Evolutionary conservation across 2,888 invertebrate genomes (phyloP).

Genomic region (Seladonia tumulorum): DNA sequence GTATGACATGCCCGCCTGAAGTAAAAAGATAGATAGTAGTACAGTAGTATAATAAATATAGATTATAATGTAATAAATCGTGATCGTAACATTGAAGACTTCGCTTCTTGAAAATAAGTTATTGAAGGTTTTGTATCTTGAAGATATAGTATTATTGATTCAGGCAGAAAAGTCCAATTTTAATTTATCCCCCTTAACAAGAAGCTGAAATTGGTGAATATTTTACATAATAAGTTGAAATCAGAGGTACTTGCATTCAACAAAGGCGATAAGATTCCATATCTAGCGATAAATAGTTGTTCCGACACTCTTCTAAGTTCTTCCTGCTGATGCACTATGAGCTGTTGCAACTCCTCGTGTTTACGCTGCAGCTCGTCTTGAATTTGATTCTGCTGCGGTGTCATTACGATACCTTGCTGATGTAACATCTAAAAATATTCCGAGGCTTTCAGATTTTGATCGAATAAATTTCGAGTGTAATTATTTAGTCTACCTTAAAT

Average conservation of each 20-base stretch:
- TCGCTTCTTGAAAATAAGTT: not conserved
- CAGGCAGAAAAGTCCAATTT: too few relatives aligned
- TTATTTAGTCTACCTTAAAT: not conserved
- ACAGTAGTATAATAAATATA: not conserved
- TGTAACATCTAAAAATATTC: slow-evolving; percentile 74
- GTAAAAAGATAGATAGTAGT: not conserved
- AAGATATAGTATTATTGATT: too few relatives aligned
- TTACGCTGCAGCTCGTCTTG: slow-evolving; percentile 88
- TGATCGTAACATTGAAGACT: not conserved
- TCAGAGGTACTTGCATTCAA: slow-evolving; percentile 79
- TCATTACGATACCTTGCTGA: slow-evolving; percentile 85
- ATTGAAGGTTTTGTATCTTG: too few relatives aligned
- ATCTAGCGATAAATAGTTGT: slow-evolving; percentile 92
- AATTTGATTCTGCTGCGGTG: slow-evolving; percentile 86
- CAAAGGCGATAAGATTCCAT: slow-evolving; percentile 87
- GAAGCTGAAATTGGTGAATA: not conserved
- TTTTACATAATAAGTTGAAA: not conserved
- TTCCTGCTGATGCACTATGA: slow-evolving; percentile 94
- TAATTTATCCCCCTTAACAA: too few relatives aligned
- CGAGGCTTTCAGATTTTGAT: not conserved
- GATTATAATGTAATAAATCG: not conserved
- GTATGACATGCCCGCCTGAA: slow-evolving; percentile 77
- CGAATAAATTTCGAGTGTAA: too few relatives aligned
- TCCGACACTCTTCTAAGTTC: slow-evolving; percentile 94
- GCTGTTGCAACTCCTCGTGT: slow-evolving; percentile 93